phyloP scores from a whole-genome alignment of 2,797 vertebrate genomes.

The Arnoldichthys spilopterus region DNA sequence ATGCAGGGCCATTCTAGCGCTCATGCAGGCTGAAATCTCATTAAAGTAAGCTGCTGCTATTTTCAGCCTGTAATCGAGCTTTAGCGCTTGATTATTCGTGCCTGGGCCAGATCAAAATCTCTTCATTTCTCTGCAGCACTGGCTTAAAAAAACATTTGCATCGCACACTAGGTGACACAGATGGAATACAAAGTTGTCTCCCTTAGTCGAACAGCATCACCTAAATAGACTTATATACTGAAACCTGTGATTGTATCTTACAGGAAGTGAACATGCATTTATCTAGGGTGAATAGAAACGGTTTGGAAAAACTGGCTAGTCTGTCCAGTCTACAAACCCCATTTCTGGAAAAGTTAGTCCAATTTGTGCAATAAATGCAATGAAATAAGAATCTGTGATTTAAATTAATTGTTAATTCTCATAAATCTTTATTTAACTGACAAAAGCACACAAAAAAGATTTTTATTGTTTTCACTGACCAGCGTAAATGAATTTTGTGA shows the following conservation, averaged over 20 bases:
- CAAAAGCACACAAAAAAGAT: too few species aligned
- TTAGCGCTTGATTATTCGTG: slow-evolving; percentile 84
- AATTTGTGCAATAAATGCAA: too few species aligned
- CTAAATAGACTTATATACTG: background rate
- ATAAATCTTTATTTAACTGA: too few species aligned
- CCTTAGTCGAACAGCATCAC: background rate
- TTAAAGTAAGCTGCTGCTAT: slow-evolving; percentile 89
- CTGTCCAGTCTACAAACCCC: background rate
- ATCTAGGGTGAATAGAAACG: background rate
- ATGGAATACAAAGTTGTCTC: slow-evolving; percentile 14
- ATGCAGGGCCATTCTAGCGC: slow-evolving; percentile 55
- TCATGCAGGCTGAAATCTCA: slow-evolving; percentile 81
- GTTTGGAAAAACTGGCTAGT: background rate
- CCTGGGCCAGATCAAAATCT: slow-evolving; percentile 76
- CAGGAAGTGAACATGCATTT: background rate
- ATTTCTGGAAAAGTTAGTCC: too few species aligned
- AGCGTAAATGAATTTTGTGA: too few species aligned
- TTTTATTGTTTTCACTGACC: too few species aligned
- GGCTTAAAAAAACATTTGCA: slow-evolving; percentile 16
- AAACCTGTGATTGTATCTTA: background rate
- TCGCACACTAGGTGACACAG: slow-evolving; percentile 1
- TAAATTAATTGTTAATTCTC: too few species aligned
- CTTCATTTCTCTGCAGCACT: slow-evolving; percentile 45
- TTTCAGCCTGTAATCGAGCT: slow-evolving; percentile 86
- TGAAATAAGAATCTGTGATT: too few species aligned